Evolutionary conservation across 2,888 invertebrate species (phyloP), one percentile per base, ranked within the genome.

Genomic region (Dicranocentrus wangi): DNA sequence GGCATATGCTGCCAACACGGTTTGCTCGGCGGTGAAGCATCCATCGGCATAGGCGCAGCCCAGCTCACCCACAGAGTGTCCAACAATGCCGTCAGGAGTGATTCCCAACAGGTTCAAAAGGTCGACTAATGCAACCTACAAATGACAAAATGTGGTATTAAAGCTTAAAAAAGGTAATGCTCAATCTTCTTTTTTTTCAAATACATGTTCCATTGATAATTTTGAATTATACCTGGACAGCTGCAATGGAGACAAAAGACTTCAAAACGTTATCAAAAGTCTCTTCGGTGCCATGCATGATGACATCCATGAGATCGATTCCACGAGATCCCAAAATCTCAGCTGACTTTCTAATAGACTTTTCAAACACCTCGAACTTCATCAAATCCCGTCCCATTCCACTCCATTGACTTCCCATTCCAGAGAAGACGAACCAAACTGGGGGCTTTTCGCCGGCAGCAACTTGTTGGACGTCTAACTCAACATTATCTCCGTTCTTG

Each of bases 21-120:
- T 94, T 90, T 99, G 98, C 89, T 97, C 97, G 1, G 94, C 93
- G 8, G 96, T 97, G 87, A 99, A 93, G 65, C 96, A 94, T 15
- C 96, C 97, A 90, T 99, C 98, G 32, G 97, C 98, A 90, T 98
- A 98, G 17, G 97, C 98, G 89, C 98, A 98, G 1, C 96, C 96
- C 86, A 95, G 91, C 90, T 97, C 97, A 42, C 96, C 96, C 13
- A 95, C 95, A 39, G 98, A 98, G 89, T 99, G 99, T 0, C 99
- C 99, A 70, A 99, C 91, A 88, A 99, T 96, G 72, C 98, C 98
- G 89, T 98, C 97, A 2, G 98, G 97, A 73, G 91, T 90, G 58
- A 99, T 91, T 83, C 94, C 95, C 27, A 94, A 88, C 21, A 91
- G 90, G 76, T 91, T 92, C 83, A 99, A 90, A 71, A 96, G 90